Conservation (phyloP, 2,797 vertebrate genomes). For the Lindbergichthys nudifrons region DNA sequence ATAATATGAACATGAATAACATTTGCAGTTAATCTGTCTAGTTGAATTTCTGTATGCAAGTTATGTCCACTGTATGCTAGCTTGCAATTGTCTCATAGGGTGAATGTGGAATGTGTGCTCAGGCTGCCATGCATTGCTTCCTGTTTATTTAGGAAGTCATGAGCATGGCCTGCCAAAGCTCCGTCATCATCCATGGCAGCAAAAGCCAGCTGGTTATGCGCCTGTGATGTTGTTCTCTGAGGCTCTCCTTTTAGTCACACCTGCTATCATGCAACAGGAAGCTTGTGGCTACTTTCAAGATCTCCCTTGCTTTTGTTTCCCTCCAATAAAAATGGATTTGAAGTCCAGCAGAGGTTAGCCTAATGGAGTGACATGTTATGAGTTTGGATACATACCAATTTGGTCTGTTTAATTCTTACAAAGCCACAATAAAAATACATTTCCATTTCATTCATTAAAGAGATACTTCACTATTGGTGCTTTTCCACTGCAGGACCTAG, state of each 20-base stretch:
- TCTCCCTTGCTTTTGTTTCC: slow-evolving; percentile 64
- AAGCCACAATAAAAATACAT: not conserved
- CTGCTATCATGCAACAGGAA: slow-evolving; percentile 53
- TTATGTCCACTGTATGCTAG: slow-evolving; percentile 6
- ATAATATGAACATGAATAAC: slow-evolving; percentile 1
- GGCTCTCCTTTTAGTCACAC: slow-evolving; percentile 58
- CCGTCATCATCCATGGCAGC: slow-evolving; percentile 39
- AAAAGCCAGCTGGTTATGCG: slow-evolving; percentile 40
- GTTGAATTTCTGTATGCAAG: slow-evolving; percentile 24
- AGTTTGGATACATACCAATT: slow-evolving; percentile 3
- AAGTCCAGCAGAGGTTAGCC: slow-evolving; percentile 33
- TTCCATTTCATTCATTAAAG: not conserved
- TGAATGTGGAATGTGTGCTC: slow-evolving; percentile 18
- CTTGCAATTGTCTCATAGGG: slow-evolving; percentile 1
- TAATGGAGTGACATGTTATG: slow-evolving; percentile 26
- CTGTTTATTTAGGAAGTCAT: slow-evolving; percentile 41
- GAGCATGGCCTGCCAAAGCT: slow-evolving; percentile 29
- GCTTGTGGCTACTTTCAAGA: slow-evolving; percentile 44
- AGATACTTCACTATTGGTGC: not conserved
- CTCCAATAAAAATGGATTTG: slow-evolving; percentile 34
- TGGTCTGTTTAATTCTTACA: not conserved
- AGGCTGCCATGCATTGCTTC: slow-evolving; percentile 28
- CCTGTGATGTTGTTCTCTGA: slow-evolving; percentile 42
- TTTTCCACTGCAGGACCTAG: no score
- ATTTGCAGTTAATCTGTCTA: slow-evolving; percentile 22